A percentile compares a stretch with the other conserved stretches of the same genome.
Evolutionary conservation across 2,888 invertebrate genomes (phyloP).

Genomic region (Hemicrepidius hirtus): DNA sequence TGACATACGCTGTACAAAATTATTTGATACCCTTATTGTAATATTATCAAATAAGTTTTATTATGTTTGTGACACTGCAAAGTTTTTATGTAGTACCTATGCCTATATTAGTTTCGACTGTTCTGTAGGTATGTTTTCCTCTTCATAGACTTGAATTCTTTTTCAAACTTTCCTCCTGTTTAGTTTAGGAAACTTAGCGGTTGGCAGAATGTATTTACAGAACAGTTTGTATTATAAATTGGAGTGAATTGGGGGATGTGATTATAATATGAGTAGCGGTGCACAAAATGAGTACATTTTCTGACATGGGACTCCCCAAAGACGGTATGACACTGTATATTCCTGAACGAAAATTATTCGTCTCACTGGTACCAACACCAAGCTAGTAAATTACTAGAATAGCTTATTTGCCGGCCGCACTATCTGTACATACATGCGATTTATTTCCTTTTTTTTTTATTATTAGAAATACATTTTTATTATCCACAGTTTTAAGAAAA

Average conservation of each 20-base stretch:
- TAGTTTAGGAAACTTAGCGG: slow-evolving; percentile 32
- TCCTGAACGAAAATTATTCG: slow-evolving; percentile 63
- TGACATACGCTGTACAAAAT: slow-evolving; percentile 35
- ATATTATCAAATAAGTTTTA: slow-evolving; percentile 24
- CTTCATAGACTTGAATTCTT: slow-evolving; percentile 8
- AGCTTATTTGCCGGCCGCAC: slow-evolving; percentile 68
- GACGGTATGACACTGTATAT: slow-evolving; percentile 60
- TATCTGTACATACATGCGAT: slow-evolving; percentile 62
- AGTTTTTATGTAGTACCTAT: slow-evolving; percentile 30
- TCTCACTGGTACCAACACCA: slow-evolving; percentile 71
- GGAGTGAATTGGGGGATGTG: slow-evolving; percentile 30
- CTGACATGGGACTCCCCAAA: slow-evolving; percentile 5
- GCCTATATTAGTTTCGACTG: slow-evolving; percentile 42
- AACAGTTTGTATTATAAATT: slow-evolving; percentile 40
- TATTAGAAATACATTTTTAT: slow-evolving; percentile 9
- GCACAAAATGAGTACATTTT: background rate
- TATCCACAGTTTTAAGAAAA: slow-evolving; percentile 5
- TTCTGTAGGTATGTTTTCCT: slow-evolving; percentile 40
- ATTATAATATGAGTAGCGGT: background rate
- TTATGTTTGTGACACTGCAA: slow-evolving; percentile 24
- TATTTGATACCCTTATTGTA: slow-evolving; percentile 31
- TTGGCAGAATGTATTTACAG: slow-evolving; percentile 42
- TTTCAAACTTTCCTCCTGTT: background rate
- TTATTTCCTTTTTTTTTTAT: slow-evolving; percentile 28
- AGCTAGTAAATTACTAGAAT: slow-evolving; percentile 67